Conservation (phyloP, 2,888 invertebrate genomes). For the Oxycera nigricornis region DNA sequence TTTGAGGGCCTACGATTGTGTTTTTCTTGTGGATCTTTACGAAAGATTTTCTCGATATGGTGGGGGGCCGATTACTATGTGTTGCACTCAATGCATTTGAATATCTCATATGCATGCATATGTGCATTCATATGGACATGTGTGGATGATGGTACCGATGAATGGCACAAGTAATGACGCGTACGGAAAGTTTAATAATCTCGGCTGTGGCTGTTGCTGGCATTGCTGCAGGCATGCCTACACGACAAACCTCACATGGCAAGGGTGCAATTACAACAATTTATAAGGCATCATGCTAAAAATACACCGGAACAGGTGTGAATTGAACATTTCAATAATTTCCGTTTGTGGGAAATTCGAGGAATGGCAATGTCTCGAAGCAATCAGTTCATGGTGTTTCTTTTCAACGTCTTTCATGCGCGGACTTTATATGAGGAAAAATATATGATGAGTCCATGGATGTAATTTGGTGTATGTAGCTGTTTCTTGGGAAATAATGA, state of each 20-base stretch:
- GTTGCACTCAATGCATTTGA: background rate
- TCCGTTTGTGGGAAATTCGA: too few relatives aligned
- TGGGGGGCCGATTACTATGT: background rate
- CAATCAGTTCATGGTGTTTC: too few relatives aligned
- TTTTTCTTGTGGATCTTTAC: background rate
- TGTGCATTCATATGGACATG: background rate
- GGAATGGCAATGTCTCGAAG: too few relatives aligned
- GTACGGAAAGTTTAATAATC: background rate
- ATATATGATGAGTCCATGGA: too few relatives aligned
- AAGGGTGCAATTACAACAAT: conserved; percentile 28
- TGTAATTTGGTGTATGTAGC: too few relatives aligned
- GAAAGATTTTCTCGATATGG: background rate
- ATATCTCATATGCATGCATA: background rate
- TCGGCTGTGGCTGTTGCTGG: background rate
- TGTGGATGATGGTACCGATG: background rate
- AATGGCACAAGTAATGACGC: background rate
- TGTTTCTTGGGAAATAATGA: too few relatives aligned
- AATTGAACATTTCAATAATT: conserved; percentile 36
- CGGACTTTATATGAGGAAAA: too few relatives aligned
- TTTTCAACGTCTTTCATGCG: too few relatives aligned
- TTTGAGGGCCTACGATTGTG: too few relatives aligned
- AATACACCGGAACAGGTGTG: conserved; percentile 37
- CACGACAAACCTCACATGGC: background rate
- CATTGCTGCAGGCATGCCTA: background rate
- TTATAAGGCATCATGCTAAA: conserved; percentile 24